Evolutionary conservation across 1,140 invertebrate species (phyloP).

Genomic region (Cepaea nemoralis): DNA sequence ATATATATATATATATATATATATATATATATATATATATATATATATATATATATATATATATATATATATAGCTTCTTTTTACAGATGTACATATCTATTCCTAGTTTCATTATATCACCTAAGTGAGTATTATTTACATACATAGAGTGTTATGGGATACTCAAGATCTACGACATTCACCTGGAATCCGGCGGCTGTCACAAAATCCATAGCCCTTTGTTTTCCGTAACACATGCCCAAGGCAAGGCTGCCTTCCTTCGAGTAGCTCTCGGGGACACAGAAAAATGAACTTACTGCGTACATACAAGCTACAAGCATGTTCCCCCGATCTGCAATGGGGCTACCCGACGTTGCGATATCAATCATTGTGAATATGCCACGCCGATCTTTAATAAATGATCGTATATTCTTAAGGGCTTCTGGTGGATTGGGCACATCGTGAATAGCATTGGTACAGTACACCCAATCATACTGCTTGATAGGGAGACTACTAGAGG

Average conservation of each 20-base stretch:
- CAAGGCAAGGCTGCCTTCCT: background rate
- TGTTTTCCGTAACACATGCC: constrained; percentile 5
- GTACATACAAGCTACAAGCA: constrained; percentile 6
- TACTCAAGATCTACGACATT: background rate
- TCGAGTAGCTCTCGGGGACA: constrained; percentile 23
- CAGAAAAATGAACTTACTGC: background rate
- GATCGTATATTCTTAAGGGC: background rate
- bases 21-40: too few relatives aligned
- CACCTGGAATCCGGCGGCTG: background rate
- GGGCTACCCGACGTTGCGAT: constrained; percentile 5
- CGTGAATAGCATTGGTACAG: constrained; percentile 3
- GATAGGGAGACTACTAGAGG: background rate
- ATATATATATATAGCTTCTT: too few relatives aligned
- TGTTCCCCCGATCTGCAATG: background rate
- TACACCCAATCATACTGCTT: constrained; percentile 26
- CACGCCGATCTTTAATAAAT: background rate
- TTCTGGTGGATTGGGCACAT: too few relatives aligned
- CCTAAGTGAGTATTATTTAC: background rate
- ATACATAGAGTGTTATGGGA: too few relatives aligned
- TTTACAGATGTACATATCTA: background rate
- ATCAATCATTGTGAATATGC: constrained; percentile 12
- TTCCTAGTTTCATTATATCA: background rate
- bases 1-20: too few relatives aligned
- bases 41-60: background rate
- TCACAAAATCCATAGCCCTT: background rate